These are phyloP conservation scores for Leptarthrus brevirostris DNA, from an alignment of 2,888 invertebrate genomes.

Conservation along the genomic window DNA sequence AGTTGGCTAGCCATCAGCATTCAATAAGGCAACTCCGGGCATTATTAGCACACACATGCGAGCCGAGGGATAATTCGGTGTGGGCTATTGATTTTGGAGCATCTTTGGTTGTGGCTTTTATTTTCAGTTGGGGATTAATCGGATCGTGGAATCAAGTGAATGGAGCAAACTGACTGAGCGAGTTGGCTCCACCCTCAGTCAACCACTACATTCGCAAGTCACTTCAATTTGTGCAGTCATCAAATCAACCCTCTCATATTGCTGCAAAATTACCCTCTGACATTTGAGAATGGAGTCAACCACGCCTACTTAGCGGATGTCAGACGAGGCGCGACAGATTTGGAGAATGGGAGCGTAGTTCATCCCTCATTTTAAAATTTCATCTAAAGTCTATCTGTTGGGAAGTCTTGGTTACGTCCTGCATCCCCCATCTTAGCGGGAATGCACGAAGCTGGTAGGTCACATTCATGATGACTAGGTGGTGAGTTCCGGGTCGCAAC, in stretches of 20 bases:
- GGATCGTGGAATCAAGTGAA: conserved; percentile 13
- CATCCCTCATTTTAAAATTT: conserved; percentile 54
- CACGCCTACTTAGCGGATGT: conserved; percentile 50
- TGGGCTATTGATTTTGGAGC: conserved; percentile 35
- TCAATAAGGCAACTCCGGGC: conserved; percentile 37
- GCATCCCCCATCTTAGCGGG: conserved; percentile 18
- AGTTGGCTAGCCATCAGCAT: conserved; percentile 32
- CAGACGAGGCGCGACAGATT: background rate
- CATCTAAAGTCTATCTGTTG: conserved; percentile 52
- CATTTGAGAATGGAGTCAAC: conserved; percentile 53
- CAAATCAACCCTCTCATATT: conserved; percentile 65
- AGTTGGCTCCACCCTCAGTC: conserved; percentile 48
- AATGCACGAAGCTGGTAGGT: conserved; percentile 54
- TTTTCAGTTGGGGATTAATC: conserved; percentile 29
- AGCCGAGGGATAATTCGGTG: conserved; percentile 16
- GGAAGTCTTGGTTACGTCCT: conserved; percentile 51
- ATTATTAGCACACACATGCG: conserved; percentile 9
- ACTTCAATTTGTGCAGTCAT: conserved; percentile 66
- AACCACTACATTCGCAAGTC: conserved; percentile 54
- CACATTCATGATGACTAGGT: conserved; percentile 49
- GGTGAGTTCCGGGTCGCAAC: conserved; percentile 26
- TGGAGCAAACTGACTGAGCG: conserved; percentile 5
- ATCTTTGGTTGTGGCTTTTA: conserved; percentile 23
- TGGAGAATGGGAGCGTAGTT: background rate
- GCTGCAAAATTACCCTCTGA: conserved; percentile 54